Base-by-base conservation (phyloP, 2,888 invertebrate genomes). In the Leptogaster cylindrica region DNA sequence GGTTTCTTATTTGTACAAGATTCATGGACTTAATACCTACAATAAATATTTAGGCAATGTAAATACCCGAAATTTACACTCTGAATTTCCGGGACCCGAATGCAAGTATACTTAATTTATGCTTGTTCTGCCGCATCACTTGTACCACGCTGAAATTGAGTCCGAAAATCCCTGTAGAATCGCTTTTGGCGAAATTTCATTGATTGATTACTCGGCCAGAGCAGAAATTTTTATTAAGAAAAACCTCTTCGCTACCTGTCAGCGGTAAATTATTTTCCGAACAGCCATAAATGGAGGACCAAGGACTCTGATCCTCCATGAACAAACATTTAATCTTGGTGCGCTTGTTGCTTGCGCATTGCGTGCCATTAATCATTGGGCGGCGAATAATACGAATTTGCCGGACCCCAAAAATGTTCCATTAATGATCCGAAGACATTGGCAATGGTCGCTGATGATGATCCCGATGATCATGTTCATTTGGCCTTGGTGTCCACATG, bases 381-480 rank as follows among this genome's bases (percentile, higher is more conserved):
- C 39, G 23, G 36, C 55, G 31, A 7, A 18, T 23, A 55, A 36
- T 55, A 55, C 23, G 31, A 55, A 55, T 55, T 20, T 8, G 55
- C 55, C n/a, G 16, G 23, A 7, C 2, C 39, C 8, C 18, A 55
- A 55, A 36, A 39, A 8, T n/a, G n/a, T n/a, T 36, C 31, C 55
- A 55, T 55, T 55, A 55, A 55, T 55, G 55, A 55, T 36, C 39
- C 23, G 52, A 31, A 33, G 55, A 39, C 39, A 52, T 39, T 36
- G 55, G 23, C 23, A 31, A 23, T 39, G 36, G 55, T 6, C n/a
- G 14, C 14, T 14, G 7, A 18, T 36, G 55, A 33, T 55, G 55
- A 55, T 55, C 55, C 14, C 23, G 39, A 55, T 55, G 55, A 55
- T 55, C 55, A 55, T 39, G 55, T 55, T 55, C 55, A 12, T 55